Evolutionary conservation across 2,797 vertebrate species (phyloP).

Genomic region (Parauchenoglanis ngamensis): DNA sequence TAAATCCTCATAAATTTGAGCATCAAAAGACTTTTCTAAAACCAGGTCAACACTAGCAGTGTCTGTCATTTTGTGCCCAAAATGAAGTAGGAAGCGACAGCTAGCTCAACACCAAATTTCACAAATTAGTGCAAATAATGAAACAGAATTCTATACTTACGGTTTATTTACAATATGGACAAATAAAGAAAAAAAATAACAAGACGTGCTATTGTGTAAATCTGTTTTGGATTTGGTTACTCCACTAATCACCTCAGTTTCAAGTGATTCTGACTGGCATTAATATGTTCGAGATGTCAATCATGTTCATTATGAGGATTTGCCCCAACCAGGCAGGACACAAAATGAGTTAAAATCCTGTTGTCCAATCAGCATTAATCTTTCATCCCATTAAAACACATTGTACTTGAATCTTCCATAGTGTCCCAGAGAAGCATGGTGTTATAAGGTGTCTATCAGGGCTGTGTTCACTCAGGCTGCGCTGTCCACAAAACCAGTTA

Average conservation of each 20-base stretch:
- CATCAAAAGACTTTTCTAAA: neutral
- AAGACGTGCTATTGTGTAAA: neutral
- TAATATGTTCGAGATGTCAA: neutral
- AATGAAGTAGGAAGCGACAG: neutral
- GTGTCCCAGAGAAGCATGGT: neutral
- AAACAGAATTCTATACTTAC: neutral
- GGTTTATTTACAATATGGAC: neutral
- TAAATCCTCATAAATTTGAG: neutral
- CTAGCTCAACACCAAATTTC: neutral
- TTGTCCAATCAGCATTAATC: too few relatives aligned
- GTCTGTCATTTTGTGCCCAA: neutral
- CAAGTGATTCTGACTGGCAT: neutral
- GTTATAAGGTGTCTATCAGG: neutral
- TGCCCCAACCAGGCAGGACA: neutral
- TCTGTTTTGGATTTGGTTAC: neutral
- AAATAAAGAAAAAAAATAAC: neutral
- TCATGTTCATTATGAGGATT: neutral
- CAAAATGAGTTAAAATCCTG: conserved; percentile 1
- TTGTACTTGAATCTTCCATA: neutral
- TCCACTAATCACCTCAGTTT: neutral
- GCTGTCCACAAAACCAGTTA: neutral
- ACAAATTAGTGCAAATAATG: neutral
- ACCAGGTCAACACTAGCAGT: neutral
- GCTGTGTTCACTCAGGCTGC: neutral
- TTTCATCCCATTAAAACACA: neutral